Conservation (phyloP, 1,140 invertebrate species). For the Drosophila rhopaloa region DNA sequence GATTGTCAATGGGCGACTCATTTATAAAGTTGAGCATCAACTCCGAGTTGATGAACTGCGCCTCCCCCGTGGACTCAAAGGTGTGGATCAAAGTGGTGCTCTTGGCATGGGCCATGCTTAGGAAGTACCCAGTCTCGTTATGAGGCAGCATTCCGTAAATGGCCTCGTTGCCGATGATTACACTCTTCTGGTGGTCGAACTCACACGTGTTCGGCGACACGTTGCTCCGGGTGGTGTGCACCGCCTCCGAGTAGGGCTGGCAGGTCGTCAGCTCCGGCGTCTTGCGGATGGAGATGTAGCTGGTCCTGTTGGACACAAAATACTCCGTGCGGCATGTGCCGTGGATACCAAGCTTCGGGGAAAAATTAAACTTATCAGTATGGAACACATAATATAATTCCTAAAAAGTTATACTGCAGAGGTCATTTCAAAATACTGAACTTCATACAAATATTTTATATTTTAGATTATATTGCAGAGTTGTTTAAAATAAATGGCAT, state of each 20-base stretch:
- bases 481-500: too few relatives aligned
- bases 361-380: background rate
- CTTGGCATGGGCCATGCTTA: slow-evolving; percentile 79
- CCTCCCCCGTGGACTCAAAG: slow-evolving; percentile 83
- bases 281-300: slow-evolving; percentile 80
- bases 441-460: too few relatives aligned
- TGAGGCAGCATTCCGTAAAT: slow-evolving; percentile 77
- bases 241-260: slow-evolving; percentile 69
- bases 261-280: slow-evolving; percentile 81
- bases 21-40: slow-evolving; percentile 73
- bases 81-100: slow-evolving; percentile 81
- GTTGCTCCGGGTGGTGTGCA: slow-evolving; percentile 78
- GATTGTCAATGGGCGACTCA: slow-evolving; percentile 74
- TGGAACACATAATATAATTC: too few relatives aligned
- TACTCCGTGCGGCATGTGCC: slow-evolving; percentile 83
- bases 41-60: slow-evolving; percentile 81
- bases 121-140: slow-evolving; percentile 77
- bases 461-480: too few relatives aligned
- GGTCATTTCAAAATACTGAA: too few relatives aligned
- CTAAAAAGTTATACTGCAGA: too few relatives aligned
- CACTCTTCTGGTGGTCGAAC: slow-evolving; percentile 82
- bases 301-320: slow-evolving; percentile 82
- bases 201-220: slow-evolving; percentile 81
- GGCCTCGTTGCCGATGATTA: slow-evolving; percentile 83
- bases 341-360: slow-evolving; percentile 69